A percentile compares a stretch with the other conserved stretches of the same genome.
Evolutionary conservation across 2,888 invertebrate species (phyloP).

Genomic region (Brachypterus glaber): DNA sequence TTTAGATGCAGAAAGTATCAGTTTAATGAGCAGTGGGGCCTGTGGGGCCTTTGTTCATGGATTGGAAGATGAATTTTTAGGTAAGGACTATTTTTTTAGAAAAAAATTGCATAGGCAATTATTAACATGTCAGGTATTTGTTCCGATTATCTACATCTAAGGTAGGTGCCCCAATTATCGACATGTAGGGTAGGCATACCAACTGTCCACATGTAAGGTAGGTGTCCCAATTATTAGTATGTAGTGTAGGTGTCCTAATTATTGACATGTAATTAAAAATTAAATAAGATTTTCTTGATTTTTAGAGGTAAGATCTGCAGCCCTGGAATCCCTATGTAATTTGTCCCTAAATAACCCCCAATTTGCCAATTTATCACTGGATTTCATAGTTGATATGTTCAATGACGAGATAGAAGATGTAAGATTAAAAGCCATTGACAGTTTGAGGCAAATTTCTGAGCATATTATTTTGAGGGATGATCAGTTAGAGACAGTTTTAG

Average conservation of each 20-base stretch:
- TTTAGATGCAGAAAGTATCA: conserved; percentile 63
- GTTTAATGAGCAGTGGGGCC: conserved; percentile 83
- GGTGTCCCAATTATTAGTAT: too few species aligned
- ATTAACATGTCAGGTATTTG: too few species aligned
- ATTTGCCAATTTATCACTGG: conserved; percentile 83
- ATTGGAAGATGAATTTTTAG: conserved; percentile 93
- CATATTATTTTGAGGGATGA: conserved; percentile 88
- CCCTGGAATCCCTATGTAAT: conserved; percentile 87
- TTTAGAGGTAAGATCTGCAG: conserved; percentile 84
- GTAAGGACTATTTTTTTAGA: conserved; percentile 46
- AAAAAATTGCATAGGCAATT: too few species aligned
- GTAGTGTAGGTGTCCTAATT: background rate
- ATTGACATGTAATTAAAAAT: conserved; percentile 1
- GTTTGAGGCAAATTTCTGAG: conserved; percentile 78
- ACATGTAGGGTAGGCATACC: too few species aligned
- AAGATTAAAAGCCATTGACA: conserved; percentile 86
- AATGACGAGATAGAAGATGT: conserved; percentile 99
- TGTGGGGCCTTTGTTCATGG: conserved; percentile 98
- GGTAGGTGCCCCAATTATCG: too few species aligned
- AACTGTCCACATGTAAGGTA: too few species aligned
- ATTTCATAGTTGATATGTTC: conserved; percentile 98
- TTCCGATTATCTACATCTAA: too few species aligned
- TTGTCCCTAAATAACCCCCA: conserved; percentile 72
- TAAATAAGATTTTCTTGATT: conserved; percentile 7
- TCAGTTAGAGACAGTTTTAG: conserved; percentile 88